These are phyloP conservation scores for Sardinella longiceps DNA, from an alignment of 2,797 vertebrate species.

Conservation along the genomic window DNA sequence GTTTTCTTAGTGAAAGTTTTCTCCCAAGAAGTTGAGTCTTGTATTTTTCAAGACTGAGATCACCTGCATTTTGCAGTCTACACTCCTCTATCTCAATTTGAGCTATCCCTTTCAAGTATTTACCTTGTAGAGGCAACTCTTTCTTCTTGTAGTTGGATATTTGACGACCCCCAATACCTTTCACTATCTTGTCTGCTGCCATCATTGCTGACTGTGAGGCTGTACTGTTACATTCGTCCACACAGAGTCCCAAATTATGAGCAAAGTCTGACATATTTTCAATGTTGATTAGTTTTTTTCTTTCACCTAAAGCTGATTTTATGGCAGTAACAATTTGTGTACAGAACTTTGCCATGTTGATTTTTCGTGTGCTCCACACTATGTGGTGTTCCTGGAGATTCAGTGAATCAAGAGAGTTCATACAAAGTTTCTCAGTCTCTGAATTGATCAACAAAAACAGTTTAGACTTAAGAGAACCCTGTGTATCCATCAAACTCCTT, in stretches of 20 bases:
- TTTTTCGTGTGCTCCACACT: accelerated
- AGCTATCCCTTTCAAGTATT: not conserved
- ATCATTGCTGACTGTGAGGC: not conserved
- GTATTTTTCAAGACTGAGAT: not conserved
- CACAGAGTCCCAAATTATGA: not conserved
- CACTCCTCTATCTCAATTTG: not conserved
- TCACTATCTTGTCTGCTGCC: not conserved
- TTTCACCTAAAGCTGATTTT: not conserved
- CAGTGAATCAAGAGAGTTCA: not conserved
- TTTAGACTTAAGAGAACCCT: not conserved
- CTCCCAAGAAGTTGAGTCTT: not conserved
- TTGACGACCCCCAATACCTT: not conserved
- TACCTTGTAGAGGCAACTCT: not conserved
- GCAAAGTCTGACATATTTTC: not conserved
- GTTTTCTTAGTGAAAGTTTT: not conserved
- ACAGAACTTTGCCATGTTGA: not conserved
- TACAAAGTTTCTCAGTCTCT: no score
- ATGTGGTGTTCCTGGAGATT: not conserved
- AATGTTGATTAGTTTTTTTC: not conserved
- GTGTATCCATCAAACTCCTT: no score
- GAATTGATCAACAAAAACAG: not conserved
- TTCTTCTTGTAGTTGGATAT: not conserved
- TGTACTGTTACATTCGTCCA: not conserved
- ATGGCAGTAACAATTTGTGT: not conserved
- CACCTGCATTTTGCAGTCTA: not conserved